phyloP scores from a whole-genome alignment of 2,888 invertebrate species.

The Omphaloscelis lunosa region DNA sequence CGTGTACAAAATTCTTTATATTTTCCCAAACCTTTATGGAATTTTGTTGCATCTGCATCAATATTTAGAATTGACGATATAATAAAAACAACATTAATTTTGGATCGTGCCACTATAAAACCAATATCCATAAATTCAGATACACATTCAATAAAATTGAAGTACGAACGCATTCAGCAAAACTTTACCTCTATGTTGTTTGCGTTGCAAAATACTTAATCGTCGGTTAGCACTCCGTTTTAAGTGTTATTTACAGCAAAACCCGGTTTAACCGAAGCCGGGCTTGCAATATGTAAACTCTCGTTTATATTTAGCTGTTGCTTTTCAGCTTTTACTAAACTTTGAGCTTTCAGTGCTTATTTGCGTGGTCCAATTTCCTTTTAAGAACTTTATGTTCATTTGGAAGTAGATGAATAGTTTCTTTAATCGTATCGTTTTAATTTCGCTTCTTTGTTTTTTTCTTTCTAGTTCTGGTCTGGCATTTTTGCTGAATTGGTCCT shows the following conservation, averaged over 20 bases:
- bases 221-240: constrained; percentile 52
- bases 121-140: constrained; percentile 4
- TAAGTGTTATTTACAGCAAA: constrained; percentile 54
- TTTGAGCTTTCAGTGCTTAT: constrained; percentile 20
- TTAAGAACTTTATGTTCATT: not conserved
- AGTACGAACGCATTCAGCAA: constrained; percentile 21
- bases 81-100: not conserved
- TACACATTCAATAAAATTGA: constrained; percentile 9
- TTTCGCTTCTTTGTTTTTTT: no score
- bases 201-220: constrained; percentile 56
- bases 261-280: constrained; percentile 20
- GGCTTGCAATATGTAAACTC: constrained; percentile 34
- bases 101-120: not conserved
- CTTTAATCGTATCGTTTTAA: no score
- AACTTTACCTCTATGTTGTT: constrained; percentile 30
- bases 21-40: not conserved
- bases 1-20: no score
- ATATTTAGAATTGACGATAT: not conserved
- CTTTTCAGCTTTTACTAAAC: constrained; percentile 8
- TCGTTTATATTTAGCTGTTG: constrained; percentile 14
- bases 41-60: not conserved
- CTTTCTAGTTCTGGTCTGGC: no score
- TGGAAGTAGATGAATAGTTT: not conserved
- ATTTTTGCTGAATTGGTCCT: no score
- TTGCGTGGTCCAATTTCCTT: constrained; percentile 7